These are phyloP conservation scores for Stenodera caucasica DNA, from an alignment of 2,888 invertebrate species.

Conservation along the genomic window DNA sequence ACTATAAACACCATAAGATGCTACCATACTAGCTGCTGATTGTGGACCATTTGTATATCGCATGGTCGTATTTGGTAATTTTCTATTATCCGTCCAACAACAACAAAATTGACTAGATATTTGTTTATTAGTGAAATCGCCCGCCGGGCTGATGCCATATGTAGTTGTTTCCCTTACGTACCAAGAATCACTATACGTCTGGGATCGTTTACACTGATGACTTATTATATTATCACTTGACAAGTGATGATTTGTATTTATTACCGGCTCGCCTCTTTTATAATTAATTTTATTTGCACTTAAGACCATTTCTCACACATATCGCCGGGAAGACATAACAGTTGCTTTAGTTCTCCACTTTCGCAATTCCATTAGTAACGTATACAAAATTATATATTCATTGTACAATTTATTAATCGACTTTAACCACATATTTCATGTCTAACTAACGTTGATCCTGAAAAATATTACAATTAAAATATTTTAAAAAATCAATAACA, in stretches of 20 bases:
- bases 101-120: conserved; percentile 23
- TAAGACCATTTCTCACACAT: conserved; percentile 37
- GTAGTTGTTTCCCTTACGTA: conserved; percentile 43
- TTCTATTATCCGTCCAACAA: conserved; percentile 26
- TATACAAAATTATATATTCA: conserved; percentile 18
- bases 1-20: conserved; percentile 56
- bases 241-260: conserved; percentile 28
- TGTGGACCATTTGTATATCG: conserved; percentile 46
- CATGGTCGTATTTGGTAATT: conserved; percentile 27
- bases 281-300: conserved; percentile 38
- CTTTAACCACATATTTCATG: conserved; percentile 23
- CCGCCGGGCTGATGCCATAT: conserved; percentile 28
- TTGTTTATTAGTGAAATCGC: conserved; percentile 21
- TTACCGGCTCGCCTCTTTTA: conserved; percentile 33
- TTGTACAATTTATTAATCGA: conserved; percentile 19
- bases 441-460: background rate
- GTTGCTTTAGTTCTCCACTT: conserved; percentile 11
- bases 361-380: conserved; percentile 13
- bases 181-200: conserved; percentile 49
- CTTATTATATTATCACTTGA: conserved; percentile 32
- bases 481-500: no score
- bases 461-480: background rate
- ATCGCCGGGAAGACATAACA: conserved; percentile 17
- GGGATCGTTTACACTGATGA: conserved; percentile 35
- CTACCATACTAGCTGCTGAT: conserved; percentile 50